Conservation (phyloP, 1,140 invertebrate genomes). For the Zophobas atratus region DNA sequence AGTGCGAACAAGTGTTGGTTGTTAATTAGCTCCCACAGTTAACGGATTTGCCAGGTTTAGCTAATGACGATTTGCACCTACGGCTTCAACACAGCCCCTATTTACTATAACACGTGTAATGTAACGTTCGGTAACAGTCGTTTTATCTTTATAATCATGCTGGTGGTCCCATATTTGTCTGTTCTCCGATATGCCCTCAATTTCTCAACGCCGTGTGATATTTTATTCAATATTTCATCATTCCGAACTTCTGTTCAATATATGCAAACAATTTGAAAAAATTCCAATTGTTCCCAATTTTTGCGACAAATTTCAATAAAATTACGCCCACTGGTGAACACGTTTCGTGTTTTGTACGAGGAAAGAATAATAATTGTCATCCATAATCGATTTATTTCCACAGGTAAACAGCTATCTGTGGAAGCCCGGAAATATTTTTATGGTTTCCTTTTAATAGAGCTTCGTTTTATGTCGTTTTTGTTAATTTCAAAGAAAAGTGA, state of each 20-base stretch:
- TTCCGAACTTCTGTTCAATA: constrained; percentile 8
- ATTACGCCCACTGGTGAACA: background rate
- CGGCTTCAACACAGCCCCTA: too few species aligned
- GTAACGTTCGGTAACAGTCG: too few species aligned
- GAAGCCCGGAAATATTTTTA: constrained; percentile 27
- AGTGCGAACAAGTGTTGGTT: too few species aligned
- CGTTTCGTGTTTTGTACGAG: background rate
- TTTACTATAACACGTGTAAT: too few species aligned
- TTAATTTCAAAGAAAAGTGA: constrained; percentile 1
- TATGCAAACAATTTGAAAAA: constrained; percentile 24
- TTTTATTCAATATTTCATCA: constrained; percentile 24
- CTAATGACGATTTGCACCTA: too few species aligned
- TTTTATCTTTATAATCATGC: too few species aligned
- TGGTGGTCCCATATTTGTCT: too few species aligned
- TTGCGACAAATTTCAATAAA: constrained; percentile 10
- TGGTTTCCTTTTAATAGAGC: constrained; percentile 32
- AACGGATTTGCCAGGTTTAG: too few species aligned
- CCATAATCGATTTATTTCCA: constrained; percentile 2
- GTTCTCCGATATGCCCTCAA: too few species aligned
- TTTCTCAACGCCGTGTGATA: too few species aligned
- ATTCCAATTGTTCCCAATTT: constrained; percentile 26
- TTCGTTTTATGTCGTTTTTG: constrained; percentile 15
- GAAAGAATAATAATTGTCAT: constrained; percentile 30
- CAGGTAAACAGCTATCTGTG: background rate
- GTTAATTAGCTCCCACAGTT: too few species aligned